A percentile compares a stretch with the other conserved stretches of the same genome.
Evolutionary conservation across 2,797 vertebrate genomes (phyloP).

Genomic region (Sebastes cheni): DNA sequence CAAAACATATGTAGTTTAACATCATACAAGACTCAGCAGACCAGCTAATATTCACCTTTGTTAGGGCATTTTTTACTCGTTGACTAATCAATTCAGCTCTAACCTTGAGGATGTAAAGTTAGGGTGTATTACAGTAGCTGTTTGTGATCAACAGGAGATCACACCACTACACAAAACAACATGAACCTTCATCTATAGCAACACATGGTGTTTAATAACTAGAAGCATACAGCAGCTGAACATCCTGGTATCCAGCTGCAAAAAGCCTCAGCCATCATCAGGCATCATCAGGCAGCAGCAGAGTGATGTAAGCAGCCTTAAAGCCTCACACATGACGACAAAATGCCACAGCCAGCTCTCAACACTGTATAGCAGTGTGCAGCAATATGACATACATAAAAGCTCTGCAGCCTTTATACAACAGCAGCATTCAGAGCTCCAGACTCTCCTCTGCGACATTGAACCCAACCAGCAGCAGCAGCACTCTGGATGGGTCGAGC

Average conservation of each 20-base stretch:
- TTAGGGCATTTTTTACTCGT: no score
- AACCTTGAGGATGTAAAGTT: neutral
- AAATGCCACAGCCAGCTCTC: neutral
- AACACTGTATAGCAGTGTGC: neutral
- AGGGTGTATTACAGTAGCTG: neutral
- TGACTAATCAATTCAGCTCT: neutral
- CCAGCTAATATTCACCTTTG: no score
- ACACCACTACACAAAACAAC: neutral
- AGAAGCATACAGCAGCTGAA: neutral
- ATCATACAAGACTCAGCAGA: neutral
- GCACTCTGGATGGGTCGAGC: neutral
- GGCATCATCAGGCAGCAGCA: conserved; percentile 9
- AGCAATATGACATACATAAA: neutral
- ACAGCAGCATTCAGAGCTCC: neutral
- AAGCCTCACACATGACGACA: conserved; percentile 14
- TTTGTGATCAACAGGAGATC: conserved; percentile 3
- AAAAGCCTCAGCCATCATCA: neutral
- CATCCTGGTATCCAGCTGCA: conserved; percentile 23
- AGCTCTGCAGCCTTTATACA: neutral
- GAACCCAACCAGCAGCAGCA: neutral
- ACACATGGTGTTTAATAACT: neutral
- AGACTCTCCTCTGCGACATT: conserved; percentile 32
- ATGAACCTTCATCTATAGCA: neutral
- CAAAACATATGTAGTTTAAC: neutral
- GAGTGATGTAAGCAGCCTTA: conserved; percentile 26